These are phyloP conservation scores for honey bee (Apis mellifera) DNA, from an alignment of 1,140 invertebrate genomes.

Conservation along the genomic window DNA sequence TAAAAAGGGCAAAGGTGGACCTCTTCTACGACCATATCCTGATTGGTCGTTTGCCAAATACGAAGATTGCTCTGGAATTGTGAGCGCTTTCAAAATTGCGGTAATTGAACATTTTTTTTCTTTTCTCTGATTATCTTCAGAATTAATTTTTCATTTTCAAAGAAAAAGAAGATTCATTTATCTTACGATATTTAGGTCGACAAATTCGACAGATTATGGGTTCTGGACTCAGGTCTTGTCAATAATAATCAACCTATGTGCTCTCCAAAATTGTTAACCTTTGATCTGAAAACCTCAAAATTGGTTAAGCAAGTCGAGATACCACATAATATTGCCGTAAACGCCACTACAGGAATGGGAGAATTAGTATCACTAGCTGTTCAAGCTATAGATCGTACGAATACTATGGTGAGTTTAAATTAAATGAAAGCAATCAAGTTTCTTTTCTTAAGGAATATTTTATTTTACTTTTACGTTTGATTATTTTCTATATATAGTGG, in stretches of 20 bases:
- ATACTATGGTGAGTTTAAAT: no score
- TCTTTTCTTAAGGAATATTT: no score
- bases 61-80: slow-evolving; percentile 57
- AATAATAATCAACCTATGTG: slow-evolving; percentile 73
- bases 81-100: slow-evolving; percentile 61
- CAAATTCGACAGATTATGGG: slow-evolving; percentile 78
- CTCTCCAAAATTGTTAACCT: slow-evolving; percentile 78
- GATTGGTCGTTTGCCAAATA: slow-evolving; percentile 61
- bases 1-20: slow-evolving; percentile 44
- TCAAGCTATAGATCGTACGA: slow-evolving; percentile 5
- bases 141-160: no score
- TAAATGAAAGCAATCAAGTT: no score
- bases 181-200: slow-evolving; percentile 60
- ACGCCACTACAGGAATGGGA: slow-evolving; percentile 53
- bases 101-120: slow-evolving; percentile 49
- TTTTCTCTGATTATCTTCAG: neutral
- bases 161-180: no score
- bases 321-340: slow-evolving; percentile 55
- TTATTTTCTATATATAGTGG: no score
- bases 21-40: slow-evolving; percentile 65
- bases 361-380: slow-evolving; percentile 64
- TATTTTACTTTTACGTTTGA: no score
- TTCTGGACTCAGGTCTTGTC: slow-evolving; percentile 80
- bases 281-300: slow-evolving; percentile 77
- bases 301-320: slow-evolving; percentile 77